A percentile compares a stretch with the other conserved stretches of the same genome.
phyloP scores from a whole-genome alignment of 23 tunicate species.

The Phallusia fumigata region DNA sequence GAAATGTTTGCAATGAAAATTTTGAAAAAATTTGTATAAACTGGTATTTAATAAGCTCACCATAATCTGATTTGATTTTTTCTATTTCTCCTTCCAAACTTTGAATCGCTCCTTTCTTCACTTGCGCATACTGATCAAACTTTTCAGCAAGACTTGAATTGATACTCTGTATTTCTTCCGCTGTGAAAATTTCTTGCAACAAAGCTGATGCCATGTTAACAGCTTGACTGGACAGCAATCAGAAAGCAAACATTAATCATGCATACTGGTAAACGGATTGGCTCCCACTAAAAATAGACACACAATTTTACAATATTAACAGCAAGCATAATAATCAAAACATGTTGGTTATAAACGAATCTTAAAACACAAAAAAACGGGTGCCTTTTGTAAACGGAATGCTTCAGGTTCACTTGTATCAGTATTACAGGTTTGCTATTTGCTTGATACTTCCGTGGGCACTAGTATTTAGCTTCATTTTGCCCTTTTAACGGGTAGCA shows the following conservation, averaged over 20 bases:
- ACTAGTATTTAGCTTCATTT: too few species aligned
- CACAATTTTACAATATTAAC: too few species aligned
- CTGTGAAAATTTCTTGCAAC: constrained; percentile 17
- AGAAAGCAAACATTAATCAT: background rate
- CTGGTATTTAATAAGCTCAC: constrained; percentile 19
- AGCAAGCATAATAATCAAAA: background rate
- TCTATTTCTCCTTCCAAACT: constrained; percentile 51
- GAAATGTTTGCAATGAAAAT: too few species aligned
- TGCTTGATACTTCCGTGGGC: too few species aligned
- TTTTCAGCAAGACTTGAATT: background rate
- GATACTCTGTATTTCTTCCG: constrained; percentile 15
- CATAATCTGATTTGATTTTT: constrained; percentile 67
- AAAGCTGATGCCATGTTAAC: background rate
- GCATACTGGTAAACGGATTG: background rate
- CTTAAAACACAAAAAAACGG: too few species aligned
- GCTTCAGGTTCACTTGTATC: too few species aligned
- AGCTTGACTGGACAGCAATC: background rate
- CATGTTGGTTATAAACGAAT: too few species aligned
- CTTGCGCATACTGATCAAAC: constrained; percentile 22
- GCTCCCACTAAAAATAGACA: too few species aligned
- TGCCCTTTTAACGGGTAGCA: too few species aligned
- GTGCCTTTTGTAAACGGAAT: too few species aligned
- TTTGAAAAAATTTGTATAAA: too few species aligned
- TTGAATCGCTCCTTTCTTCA: background rate
- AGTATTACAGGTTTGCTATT: too few species aligned